Evolutionary conservation across 2,797 vertebrate genomes (phyloP), one percentile per base, ranked within the genome.

Genomic region (Staurois parvus): DNA sequence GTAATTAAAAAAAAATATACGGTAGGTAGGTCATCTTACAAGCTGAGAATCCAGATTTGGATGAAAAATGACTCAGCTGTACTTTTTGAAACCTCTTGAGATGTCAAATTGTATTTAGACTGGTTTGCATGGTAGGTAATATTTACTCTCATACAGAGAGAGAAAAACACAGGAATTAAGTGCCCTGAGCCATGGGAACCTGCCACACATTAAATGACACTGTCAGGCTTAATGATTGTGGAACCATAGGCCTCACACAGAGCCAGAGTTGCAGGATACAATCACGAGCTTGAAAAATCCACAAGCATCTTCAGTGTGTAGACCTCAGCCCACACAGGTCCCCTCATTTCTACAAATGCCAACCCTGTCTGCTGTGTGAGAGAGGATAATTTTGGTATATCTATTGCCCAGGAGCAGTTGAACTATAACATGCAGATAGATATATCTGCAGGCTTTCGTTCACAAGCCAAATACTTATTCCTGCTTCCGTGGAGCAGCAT

Each of bases 381-480:
- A 24, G 24, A 37, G 32, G 62, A 26, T 26, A 64, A 56, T 68
- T 83, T 73, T 34, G 48, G 48, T 19, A 52, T 4, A 52, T 19
- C 4, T 52, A 48, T 5, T 17, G 62, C 29, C 24, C 62, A 67
- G 21, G 42, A 69, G 73, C 81, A 48, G 24, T 19, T 29, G 28
- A 24, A 68, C 69, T 13, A 4, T 17, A 19, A 52, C 48, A 62
- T 12, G 30, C 48, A 10, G 34, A 70, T 59, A 10, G 48, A 37
- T 76, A 28, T 26, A 84, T 56, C 83, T 32, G 66, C 29, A 30
- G 66, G 32, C n/a, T 68, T 52, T 56, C 40, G 11, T 30, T n/a
- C 3, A 48, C 29, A 73, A 77, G 73, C 52, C 79, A 86, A 82
- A 82, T 73, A 66, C 34, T 40, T 15, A 69, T 69, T 86, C 11